Conservation (phyloP, 1,140 invertebrate species). For the Archivesica marissinica region DNA sequence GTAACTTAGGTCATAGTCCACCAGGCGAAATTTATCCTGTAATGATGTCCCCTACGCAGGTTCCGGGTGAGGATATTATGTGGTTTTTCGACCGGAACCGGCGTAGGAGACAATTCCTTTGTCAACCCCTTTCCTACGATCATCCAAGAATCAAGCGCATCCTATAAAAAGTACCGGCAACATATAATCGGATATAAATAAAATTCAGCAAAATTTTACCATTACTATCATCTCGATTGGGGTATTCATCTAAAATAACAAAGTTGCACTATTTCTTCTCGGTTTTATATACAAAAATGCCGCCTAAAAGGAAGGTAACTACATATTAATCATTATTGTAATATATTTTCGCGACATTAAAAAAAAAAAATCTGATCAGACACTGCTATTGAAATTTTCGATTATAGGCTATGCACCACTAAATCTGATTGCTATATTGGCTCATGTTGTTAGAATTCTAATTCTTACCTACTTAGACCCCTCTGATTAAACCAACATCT, state of each 20-base stretch:
- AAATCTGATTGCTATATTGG: background rate
- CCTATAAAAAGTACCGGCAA: no score
- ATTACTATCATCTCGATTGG: background rate
- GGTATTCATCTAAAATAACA: background rate
- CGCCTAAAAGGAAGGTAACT: slow-evolving; percentile 10
- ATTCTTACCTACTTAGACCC: background rate
- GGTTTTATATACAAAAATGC: background rate
- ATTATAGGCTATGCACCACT: background rate
- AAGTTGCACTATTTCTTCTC: background rate
- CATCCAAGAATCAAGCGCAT: no score
- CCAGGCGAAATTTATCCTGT: no score
- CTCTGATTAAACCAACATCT: background rate
- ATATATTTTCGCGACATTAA: slow-evolving; percentile 18
- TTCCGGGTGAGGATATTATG: no score
- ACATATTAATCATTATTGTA: background rate
- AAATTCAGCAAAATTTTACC: slow-evolving; percentile 7
- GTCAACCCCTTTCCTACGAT: no score
- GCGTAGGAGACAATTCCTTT: no score
- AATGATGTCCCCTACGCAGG: no score
- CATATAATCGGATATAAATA: no score
- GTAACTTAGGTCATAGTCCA: no score
- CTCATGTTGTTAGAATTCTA: background rate
- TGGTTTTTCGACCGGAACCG: no score
- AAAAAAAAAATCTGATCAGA: background rate
- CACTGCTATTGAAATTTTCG: no score